Base-by-base conservation (phyloP, 2,113 vertebrate genomes). In the Bambusicola thoracicus region DNA sequence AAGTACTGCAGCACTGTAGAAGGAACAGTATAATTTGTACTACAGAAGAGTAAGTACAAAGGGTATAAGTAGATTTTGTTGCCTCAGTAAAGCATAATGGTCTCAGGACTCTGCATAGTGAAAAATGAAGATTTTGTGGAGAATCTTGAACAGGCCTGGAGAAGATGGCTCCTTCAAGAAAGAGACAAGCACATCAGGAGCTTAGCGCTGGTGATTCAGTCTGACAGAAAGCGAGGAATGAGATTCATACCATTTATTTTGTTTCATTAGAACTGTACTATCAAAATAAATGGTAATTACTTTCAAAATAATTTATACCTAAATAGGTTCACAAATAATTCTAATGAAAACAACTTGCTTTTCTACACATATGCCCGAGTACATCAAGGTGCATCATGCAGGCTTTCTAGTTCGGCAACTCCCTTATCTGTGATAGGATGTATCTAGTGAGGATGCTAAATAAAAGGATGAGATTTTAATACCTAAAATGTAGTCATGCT, bases 351-450 rank as follows among this genome's bases (percentile, higher is more conserved):
- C 68, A 96, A 74, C 27, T 93, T 34, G 56, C 5, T 36, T 62
- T 83, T 91, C 49, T 85, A 69, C 46, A 89, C 20, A 81, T 58
- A 49, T 2, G 75, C 12, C 20, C 5, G 17, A 48, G 62, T 30
- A 75, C 24, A 61, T 24, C 38, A 46, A 49, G 10, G 11, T 29
- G 21, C 32, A 92, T 82, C 34, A 29, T 27, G n/a, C 44, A 19
- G 21, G 68, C 36, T 87, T 94, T 91, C 63, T 85, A 95, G 41
- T 77, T 59, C 85, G 44, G 87, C 70, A 70, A n/a, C 48, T 66
- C n/a, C 41, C 62, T 32, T 89, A 62, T 49, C 32, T 22, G 19
- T 55, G 41, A 34, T 41, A 72, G 69, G n/a, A 65, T 20, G 1
- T 29, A 79, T 4, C 77, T 59, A 78, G 43, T 63, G 13, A 55